Conservation (phyloP, 2,113 vertebrate species). For the Xerus inauris region DNA sequence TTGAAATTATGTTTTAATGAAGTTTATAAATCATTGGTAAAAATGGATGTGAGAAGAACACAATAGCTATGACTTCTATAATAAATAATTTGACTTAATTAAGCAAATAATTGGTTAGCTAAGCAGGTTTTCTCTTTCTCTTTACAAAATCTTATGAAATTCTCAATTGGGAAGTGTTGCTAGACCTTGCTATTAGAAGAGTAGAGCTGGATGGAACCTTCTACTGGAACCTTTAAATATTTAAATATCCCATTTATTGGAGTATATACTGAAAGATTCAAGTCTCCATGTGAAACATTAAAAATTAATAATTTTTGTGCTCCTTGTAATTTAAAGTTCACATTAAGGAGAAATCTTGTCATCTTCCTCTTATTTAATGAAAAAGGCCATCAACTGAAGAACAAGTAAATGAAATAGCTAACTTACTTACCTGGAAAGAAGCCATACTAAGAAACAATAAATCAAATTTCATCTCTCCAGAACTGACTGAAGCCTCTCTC, state of each 20-base stretch:
- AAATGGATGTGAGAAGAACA: not conserved
- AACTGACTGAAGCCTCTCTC: not conserved
- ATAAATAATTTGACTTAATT: not conserved
- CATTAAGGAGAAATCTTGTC: not conserved
- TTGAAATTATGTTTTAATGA: slow-evolving; percentile 8
- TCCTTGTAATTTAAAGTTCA: slow-evolving; percentile 44
- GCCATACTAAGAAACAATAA: not conserved
- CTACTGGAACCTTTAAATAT: slow-evolving; percentile 20
- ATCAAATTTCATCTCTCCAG: not conserved
- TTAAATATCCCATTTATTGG: slow-evolving; percentile 43
- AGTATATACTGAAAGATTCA: not conserved
- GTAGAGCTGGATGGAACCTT: not conserved
- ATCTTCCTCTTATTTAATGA: slow-evolving; percentile 32
- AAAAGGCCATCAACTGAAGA: not conserved
- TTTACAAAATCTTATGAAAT: not conserved
- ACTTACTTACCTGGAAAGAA: not conserved
- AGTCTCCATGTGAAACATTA: not conserved
- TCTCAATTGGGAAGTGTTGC: not conserved
- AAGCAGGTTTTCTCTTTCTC: not conserved
- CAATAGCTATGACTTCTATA: not conserved
- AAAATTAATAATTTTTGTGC: slow-evolving; percentile 21
- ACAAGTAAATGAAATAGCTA: not conserved
- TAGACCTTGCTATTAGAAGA: not conserved
- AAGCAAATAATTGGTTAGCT: not conserved
- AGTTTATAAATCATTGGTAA: not conserved